Evolutionary conservation across 2,888 invertebrate species (phyloP).

Genomic region (Thymelicus sylvestris): DNA sequence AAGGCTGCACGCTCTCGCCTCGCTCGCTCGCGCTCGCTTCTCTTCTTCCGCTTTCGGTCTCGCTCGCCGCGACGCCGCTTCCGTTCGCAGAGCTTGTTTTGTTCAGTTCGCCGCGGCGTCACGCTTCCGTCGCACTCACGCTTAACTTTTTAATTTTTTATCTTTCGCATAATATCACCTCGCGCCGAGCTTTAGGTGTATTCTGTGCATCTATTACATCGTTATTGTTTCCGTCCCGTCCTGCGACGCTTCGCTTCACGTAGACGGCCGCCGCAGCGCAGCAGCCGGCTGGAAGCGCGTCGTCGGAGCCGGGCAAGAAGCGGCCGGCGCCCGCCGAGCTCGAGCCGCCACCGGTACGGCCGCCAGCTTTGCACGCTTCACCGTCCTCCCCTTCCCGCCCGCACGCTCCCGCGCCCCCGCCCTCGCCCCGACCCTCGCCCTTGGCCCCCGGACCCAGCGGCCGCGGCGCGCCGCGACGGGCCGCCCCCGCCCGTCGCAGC

Average conservation of each 20-base stretch:
- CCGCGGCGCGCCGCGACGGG: slow-evolving; percentile 57
- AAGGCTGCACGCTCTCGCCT: slow-evolving; percentile 85
- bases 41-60: slow-evolving; percentile 81
- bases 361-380: slow-evolving; percentile 88
- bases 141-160: slow-evolving; percentile 81
- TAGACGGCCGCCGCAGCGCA: slow-evolving; percentile 83
- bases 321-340: slow-evolving; percentile 90
- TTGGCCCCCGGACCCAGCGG: slow-evolving; percentile 53
- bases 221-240: slow-evolving; percentile 85
- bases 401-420: slow-evolving; percentile 44
- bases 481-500: slow-evolving; percentile 60
- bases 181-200: slow-evolving; percentile 84
- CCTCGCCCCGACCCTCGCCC: slow-evolving; percentile 56
- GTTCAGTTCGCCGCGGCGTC: slow-evolving; percentile 76
- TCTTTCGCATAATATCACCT: slow-evolving; percentile 83
- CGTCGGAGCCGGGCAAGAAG: slow-evolving; percentile 96
- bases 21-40: slow-evolving; percentile 75
- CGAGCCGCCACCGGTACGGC: slow-evolving; percentile 95
- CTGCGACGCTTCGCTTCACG: slow-evolving; percentile 85
- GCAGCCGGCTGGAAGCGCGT: slow-evolving; percentile 88
- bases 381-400: slow-evolving; percentile 56
- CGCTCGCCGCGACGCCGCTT: slow-evolving; percentile 82
- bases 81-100: slow-evolving; percentile 80
- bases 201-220: slow-evolving; percentile 85
- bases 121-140: slow-evolving; percentile 85